These are phyloP conservation scores for Strix aluco DNA, from an alignment of 2,113 vertebrate species.

Conservation along the genomic window DNA sequence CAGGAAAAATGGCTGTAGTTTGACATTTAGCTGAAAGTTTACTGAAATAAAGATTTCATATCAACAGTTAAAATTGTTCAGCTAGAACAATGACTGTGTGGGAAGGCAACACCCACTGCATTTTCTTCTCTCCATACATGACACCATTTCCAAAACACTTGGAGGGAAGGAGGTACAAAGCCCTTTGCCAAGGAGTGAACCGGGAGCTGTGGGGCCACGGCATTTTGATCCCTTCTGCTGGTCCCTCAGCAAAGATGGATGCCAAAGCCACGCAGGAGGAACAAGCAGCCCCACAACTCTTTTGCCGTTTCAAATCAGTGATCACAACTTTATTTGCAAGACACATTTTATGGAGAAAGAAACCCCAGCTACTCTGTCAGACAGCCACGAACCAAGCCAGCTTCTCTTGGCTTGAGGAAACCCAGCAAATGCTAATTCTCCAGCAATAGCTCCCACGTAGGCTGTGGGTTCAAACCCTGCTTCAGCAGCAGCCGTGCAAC, in stretches of 20 bases:
- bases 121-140: not conserved
- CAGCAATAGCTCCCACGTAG: rapidly evolving
- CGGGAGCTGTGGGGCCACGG: rapidly evolving
- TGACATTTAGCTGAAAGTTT: slow-evolving; percentile 1
- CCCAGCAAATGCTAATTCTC: not conserved
- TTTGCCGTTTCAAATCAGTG: rapidly evolving
- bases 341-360: not conserved
- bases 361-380: not conserved
- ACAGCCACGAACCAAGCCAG: not conserved
- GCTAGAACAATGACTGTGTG: not conserved
- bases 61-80: not conserved
- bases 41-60: not conserved
- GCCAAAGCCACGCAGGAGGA: not conserved
- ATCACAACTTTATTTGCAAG: not conserved
- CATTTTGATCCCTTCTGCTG: not conserved
- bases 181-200: not conserved
- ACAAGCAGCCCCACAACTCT: not conserved
- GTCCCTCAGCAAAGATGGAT: not conserved
- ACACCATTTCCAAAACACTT: not conserved
- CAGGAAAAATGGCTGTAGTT: not conserved
- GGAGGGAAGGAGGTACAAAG: not conserved
- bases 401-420: not conserved
- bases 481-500: not conserved
- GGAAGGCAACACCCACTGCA: not conserved
- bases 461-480: not conserved